A percentile compares a stretch with the other conserved stretches of the same genome.
Conservation (phyloP, 2,113 vertebrate species). For the Sprattus sprattus region DNA sequence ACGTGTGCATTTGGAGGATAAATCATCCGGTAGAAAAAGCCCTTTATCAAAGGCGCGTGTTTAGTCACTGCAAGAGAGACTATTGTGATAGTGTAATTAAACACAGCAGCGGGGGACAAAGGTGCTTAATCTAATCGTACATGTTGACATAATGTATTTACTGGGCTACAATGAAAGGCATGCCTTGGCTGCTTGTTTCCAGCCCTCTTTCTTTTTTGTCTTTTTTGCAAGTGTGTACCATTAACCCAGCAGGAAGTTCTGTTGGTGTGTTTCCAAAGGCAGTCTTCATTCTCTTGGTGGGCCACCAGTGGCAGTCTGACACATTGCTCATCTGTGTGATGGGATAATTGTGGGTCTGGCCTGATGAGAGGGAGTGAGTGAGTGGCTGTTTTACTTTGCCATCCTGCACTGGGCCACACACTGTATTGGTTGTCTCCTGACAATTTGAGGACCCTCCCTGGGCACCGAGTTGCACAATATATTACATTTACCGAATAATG, state of each 20-base stretch:
- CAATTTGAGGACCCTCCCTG: not conserved
- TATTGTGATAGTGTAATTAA: constrained; percentile 26
- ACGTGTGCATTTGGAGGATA: constrained; percentile 28
- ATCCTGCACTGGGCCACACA: not conserved
- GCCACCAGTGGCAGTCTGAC: not conserved
- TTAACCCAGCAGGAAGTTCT: not conserved
- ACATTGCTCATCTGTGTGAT: not conserved
- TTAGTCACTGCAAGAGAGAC: constrained; percentile 15
- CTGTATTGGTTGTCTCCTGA: not conserved
- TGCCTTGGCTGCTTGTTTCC: not conserved
- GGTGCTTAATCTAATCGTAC: constrained; percentile 38
- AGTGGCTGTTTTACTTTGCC: not conserved
- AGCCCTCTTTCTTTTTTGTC: not conserved
- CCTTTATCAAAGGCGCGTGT: constrained; percentile 23
- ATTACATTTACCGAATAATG: not conserved
- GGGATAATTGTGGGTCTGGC: not conserved
- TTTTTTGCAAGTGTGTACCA: not conserved
- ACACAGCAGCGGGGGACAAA: constrained; percentile 28
- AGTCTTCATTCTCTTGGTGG: not conserved
- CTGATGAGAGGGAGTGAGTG: not conserved
- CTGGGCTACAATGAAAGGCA: not conserved
- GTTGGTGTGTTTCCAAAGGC: not conserved
- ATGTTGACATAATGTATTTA: constrained; percentile 31
- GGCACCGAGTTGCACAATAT: no score
- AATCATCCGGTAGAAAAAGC: constrained; percentile 27